Conservation (phyloP, 2,113 vertebrate genomes). For the Catagonus wagneri region DNA sequence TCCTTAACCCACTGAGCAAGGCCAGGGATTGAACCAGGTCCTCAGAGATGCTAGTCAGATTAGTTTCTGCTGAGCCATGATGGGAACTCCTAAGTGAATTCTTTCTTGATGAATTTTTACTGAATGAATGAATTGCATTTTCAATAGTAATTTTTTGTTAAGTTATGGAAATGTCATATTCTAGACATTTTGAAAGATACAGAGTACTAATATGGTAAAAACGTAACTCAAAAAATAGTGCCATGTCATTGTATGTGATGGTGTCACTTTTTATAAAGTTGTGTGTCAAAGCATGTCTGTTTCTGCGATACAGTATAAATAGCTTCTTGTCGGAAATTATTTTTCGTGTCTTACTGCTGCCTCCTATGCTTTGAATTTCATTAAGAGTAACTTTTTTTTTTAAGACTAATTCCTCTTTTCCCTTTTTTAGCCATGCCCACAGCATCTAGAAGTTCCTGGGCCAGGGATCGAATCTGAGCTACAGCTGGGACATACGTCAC, state of each 20-base stretch:
- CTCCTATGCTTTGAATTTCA: not conserved
- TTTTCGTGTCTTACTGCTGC: not conserved
- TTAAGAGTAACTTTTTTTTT: not conserved
- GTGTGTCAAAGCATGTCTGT: not conserved
- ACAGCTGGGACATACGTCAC: no score
- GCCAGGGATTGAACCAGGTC: no score
- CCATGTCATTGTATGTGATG: not conserved
- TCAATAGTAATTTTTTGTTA: not conserved
- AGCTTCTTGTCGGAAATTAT: constrained; percentile 24
- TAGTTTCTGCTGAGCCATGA: no score
- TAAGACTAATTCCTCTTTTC: no score
- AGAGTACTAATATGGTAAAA: not conserved
- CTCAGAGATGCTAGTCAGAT: no score
- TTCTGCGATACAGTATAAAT: not conserved
- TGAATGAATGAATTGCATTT: constrained; percentile 27
- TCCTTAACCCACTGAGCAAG: no score
- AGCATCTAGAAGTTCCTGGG: no score
- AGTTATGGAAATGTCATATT: not conserved
- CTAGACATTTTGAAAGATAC: constrained; percentile 9
- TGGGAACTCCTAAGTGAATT: not conserved
- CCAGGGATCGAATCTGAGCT: no score
- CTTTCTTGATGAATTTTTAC: constrained; percentile 32
- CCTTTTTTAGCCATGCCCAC: no score
- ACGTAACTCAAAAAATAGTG: not conserved
- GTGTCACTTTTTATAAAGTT: constrained; percentile 10